Evolutionary conservation across 2,797 vertebrate species (phyloP), one percentile per base, ranked within the genome.

Genomic region (Muscicapa striata): DNA sequence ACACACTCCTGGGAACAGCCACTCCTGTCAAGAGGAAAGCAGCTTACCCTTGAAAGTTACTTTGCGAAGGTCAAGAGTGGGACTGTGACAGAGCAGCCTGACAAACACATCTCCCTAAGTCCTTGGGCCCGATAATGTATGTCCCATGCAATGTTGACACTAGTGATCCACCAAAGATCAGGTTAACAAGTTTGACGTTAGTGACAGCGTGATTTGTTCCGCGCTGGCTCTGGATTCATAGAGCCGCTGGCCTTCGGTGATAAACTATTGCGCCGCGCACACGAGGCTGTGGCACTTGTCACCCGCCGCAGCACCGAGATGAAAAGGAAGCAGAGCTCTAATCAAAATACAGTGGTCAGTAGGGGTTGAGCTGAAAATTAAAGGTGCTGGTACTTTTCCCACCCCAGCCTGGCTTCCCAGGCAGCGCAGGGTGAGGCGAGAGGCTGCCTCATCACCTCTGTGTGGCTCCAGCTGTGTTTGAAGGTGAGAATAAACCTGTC

Each of bases 121-220:
- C 98, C 98, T 99, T 99, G 98, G 98, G 96, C 57, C 91, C 58
- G 95, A 97, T 98, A 97, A 98, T 97, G 94, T 97, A 98, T 98
- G 97, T 97, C 95, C 98, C 91, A 52, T 95, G 97, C 97, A 97
- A 95, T 94, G 96, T 95, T 97, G 96, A 97, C 87, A 84, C 97
- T 96, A 92, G 95, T 90, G 91, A 97, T 96, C 97, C 94, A 97
- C 97, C 95, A 89, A 73, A 96, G 95, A 94, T 95, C 97, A 95
- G 97, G 95, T 97, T 96, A 96, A 96, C 95, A 95, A 93, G 95
- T 92, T 66, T 98, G 98, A 98, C 98, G 98, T 97, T 98, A 92
- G 97, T 97, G 97, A 97, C 95, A 92, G 93, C 17, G 76, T 96
- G 96, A 97, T 95, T 96, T 96, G 96, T 96, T 93, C 92, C 2